Evolutionary conservation across 2,797 vertebrate genomes (phyloP), one percentile per base, ranked within the genome.

Genomic region (Delichon dasypus): DNA sequence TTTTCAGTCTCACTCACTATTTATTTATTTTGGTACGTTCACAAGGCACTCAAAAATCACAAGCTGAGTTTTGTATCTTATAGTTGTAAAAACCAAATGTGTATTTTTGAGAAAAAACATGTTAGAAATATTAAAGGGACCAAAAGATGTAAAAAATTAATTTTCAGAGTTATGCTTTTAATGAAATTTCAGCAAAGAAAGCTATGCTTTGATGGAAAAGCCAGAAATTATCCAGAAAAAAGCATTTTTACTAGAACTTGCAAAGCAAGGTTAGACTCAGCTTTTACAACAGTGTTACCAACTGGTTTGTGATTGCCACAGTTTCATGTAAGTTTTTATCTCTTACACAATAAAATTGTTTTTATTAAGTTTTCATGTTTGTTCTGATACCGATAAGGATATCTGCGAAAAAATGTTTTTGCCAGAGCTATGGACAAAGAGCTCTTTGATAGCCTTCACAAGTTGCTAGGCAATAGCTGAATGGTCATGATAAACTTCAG

Each of bases 391-490:
- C 96, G 98, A 98, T 98, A 98, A 98, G 98, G 90, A 92, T 95
- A 97, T 97, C 96, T 97, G 96, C 51, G 13, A 97, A 92, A 97
- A 97, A 97, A 97, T 94, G 96, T 97, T 97, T 97, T 97, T 98
- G 98, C 98, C 98, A 98, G 96, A 94, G 78, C 88, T 54, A 61
- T 30, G 96, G 94, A 99, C 98, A 99, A 99, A 98, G 98, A 95
- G 96, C 95, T 98, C 98, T 98, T 99, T 99, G 98, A 98, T 96
- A 96, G 97, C 90, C 97, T 96, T 94, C 90, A 73, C 93, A 90
- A 97, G 98, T 99, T 99, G 98, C 98, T 98, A 99, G 98, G 98
- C 97, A 96, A 98, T 98, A 96, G 95, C 97, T 97, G 97, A 98
- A 98, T 97, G 98, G 98, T 97, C 96, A 94, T 97, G 98, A 98